Evolutionary conservation across 2,888 invertebrate species (phyloP), one percentile per base, ranked within the genome.

Genomic region (Odontothrips loti): DNA sequence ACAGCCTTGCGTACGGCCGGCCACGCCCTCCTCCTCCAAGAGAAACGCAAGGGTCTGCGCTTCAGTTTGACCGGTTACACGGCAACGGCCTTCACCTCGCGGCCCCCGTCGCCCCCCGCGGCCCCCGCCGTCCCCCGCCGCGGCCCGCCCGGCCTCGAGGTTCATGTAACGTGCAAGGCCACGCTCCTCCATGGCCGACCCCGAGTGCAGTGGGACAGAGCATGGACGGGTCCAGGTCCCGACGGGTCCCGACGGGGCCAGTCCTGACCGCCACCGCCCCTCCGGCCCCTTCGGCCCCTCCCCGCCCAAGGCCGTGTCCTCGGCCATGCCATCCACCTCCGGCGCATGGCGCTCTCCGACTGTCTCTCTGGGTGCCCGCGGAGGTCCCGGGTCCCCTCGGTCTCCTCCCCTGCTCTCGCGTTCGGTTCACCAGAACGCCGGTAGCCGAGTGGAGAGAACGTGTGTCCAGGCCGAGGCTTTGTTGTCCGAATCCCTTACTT

Each of bases 51-150:
- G 11, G 68, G 68, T n/a, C 23, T 11, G 68, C 20, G 20, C 51
- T 68, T n/a, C 68, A 68, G 68, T 23, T 23, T 68, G 68, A 68
- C 68, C 68, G 68, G 68, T 68, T 68, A 68, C 68, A 68, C n/a
- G 23, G 23, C n/a, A 23, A 68, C 23, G 23, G 63, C 20, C 63
- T 20, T n/a, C n/a, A 68, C 23, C n/a, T 11, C 8, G 17, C 63
- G 9, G 17, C 23, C 23, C n/a, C 68, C n/a, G 4, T 23, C 23
- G 8, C n/a, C 23, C 68, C 68, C 68, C 11, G 23, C 68, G 23
- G 23, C n/a, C 68, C 68, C 68, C 68, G 23, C 68, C 68, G 9
- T 23, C n/a, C 68, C 68, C 68, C 63, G 17, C 23, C 63, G 9
- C 51, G 51, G 15, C 51, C 51, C 58, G 58, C 58, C 17, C 17